Conservation (phyloP, 2,888 invertebrate genomes). For the Trichopria drosophilae region DNA sequence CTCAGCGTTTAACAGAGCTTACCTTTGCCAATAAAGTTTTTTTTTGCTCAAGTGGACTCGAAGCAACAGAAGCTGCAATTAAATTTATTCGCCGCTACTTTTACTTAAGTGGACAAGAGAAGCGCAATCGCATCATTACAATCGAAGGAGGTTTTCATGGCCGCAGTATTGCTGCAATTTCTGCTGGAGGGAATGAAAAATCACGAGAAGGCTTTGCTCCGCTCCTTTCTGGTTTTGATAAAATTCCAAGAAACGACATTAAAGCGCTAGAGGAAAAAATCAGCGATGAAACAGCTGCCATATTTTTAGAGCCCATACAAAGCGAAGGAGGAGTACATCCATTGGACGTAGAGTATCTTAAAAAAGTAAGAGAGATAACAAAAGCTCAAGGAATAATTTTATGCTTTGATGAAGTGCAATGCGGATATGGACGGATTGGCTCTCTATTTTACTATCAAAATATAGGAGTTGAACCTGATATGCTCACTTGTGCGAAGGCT, state of each 20-base stretch:
- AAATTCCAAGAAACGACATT: constrained; percentile 18
- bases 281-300: constrained; percentile 13
- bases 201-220: constrained; percentile 19
- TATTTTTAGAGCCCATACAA: constrained; percentile 21
- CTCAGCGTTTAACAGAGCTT: constrained; percentile 11
- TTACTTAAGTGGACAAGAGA: constrained; percentile 7
- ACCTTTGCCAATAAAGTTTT: constrained; percentile 19
- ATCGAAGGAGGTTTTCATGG: constrained; percentile 15
- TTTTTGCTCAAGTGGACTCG: constrained; percentile 17
- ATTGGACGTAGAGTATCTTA: constrained; percentile 18
- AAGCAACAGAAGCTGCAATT: constrained; percentile 20
- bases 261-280: constrained; percentile 13
- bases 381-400: constrained; percentile 16
- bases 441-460: constrained; percentile 18
- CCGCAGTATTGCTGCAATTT: constrained; percentile 15
- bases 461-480: constrained; percentile 19
- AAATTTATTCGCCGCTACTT: constrained; percentile 17
- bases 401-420: constrained; percentile 21
- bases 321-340: constrained; percentile 20
- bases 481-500: constrained; percentile 19
- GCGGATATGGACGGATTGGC: constrained; percentile 20
- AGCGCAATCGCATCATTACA: constrained; percentile 13
- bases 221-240: constrained; percentile 15
- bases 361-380: constrained; percentile 16
- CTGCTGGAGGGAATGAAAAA: constrained; percentile 16